Percentiles rank a stretch among this genome's conserved stretches.
Evolutionary conservation across 1,140 invertebrate genomes (phyloP).

Genomic region (Drosophila trapezifrons): DNA sequence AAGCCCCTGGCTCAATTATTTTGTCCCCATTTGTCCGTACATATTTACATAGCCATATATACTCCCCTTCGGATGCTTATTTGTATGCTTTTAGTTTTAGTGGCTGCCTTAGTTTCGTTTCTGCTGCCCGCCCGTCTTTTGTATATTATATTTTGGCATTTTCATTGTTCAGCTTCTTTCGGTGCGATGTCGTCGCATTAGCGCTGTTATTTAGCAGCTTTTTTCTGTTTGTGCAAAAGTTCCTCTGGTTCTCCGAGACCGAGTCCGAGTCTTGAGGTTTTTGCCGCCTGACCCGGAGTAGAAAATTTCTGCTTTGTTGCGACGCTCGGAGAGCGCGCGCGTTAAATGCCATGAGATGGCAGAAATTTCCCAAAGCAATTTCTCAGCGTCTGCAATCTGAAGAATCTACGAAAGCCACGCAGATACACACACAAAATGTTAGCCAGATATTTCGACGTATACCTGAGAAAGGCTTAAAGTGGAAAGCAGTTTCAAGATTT

Average conservation of each 20-base stretch:
- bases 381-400: slow-evolving; percentile 35
- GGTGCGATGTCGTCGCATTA: slow-evolving; percentile 27
- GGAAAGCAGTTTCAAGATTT: slow-evolving; percentile 44
- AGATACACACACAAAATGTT: slow-evolving; percentile 4
- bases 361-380: slow-evolving; percentile 49
- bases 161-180: slow-evolving; percentile 50
- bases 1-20: neutral
- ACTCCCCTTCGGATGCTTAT: neutral
- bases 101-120: slow-evolving; percentile 47
- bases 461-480: slow-evolving; percentile 53
- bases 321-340: slow-evolving; percentile 14
- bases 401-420: slow-evolving; percentile 38
- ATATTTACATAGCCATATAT: slow-evolving; percentile 20
- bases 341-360: slow-evolving; percentile 77
- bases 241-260: slow-evolving; percentile 3
- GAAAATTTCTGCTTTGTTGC: slow-evolving; percentile 70
- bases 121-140: slow-evolving; percentile 20
- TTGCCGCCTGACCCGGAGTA: slow-evolving; percentile 54
- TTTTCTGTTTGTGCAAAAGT: slow-evolving; percentile 7
- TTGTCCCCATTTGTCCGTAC: slow-evolving; percentile 10
- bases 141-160: slow-evolving; percentile 58
- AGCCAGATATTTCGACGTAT: neutral
- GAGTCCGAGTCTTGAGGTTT: slow-evolving; percentile 19
- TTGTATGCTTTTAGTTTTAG: slow-evolving; percentile 39
- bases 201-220: slow-evolving; percentile 49